Base-by-base conservation (phyloP, 2,113 vertebrate species). In the Oryzias woworae region DNA sequence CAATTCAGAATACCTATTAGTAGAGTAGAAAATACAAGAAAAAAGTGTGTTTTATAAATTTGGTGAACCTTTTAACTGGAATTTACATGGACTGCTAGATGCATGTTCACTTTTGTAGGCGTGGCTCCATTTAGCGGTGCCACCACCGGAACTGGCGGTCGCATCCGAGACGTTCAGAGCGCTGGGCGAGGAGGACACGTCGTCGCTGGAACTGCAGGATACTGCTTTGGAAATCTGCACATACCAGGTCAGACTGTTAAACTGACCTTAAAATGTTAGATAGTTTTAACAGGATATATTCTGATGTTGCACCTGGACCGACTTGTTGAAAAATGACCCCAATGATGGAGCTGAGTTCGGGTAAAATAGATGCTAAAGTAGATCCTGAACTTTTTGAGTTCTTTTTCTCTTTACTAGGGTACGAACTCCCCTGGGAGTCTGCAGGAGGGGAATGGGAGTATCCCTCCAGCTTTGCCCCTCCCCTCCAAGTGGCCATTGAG, bases 61-160 rank as follows among this genome's bases (percentile, higher is more conserved):
- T 2, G 2, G 36, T 36, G 36, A 36, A 2, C 36, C 26, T 28
- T 7, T 6, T 28, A 28, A 28, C 26, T 28, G 26, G 7, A 5
- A 28, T 28, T 28, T 5, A 28, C 26, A 28, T 6, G 26, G 26
- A 28, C 26, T 28, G 26, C 7, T 28, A 6, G 7, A 28, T 28
- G 7, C 26, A 5, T 28, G 26, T 6, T 28, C 45, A 26, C 36
- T n/a, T 49, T 31, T 14, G 7, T 52, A 94, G 96, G 95, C 7
- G 94, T 97, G 1, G 93, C 94, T 6, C 96, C 96, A 0, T 97
- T 97, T 85, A 96, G 95, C 1, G 96, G 96, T 0, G 95, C 96
- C 14, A 93, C 95, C 41, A 96, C 96, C 0, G 96, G 96, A 3
- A 95, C 96, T 0, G 96, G 96, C 0, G 96, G 96, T 10, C 92